phyloP scores from a whole-genome alignment of 2,113 vertebrate genomes.

The Macquaria australasica region DNA sequence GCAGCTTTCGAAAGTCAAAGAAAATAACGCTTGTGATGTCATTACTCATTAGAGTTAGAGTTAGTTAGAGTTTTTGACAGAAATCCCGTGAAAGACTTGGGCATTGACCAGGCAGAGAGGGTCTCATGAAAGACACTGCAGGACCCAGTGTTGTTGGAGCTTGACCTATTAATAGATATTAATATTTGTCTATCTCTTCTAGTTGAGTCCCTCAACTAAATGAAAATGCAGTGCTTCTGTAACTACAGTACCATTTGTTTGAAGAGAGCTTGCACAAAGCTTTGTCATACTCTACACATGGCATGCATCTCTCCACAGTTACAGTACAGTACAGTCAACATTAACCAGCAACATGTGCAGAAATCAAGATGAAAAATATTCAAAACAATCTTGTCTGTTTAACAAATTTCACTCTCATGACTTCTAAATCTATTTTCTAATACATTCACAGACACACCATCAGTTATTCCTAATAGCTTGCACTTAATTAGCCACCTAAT shows the following conservation, averaged over 20 bases:
- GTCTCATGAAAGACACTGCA: not conserved
- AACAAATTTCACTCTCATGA: conserved; percentile 1
- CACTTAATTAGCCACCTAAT: conserved; percentile 36
- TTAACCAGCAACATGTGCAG: not conserved
- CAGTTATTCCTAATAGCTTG: conserved; percentile 32
- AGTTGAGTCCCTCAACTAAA: not conserved
- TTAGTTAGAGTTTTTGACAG: not conserved
- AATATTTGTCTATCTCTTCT: not conserved
- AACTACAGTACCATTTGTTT: not conserved
- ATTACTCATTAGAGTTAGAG: not conserved
- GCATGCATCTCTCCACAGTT: not conserved
- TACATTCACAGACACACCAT: conserved; percentile 9
- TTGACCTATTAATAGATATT: not conserved
- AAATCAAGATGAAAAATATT: not conserved
- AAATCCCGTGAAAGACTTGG: not conserved
- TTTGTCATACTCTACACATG: conserved; percentile 7
- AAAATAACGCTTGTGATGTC: too few relatives aligned
- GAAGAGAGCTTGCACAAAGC: not conserved
- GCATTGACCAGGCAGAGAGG: not conserved
- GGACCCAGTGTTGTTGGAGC: not conserved
- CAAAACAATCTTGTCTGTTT: not conserved
- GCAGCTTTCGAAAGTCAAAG: not conserved
- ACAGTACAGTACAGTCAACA: not conserved
- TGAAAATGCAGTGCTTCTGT: not conserved
- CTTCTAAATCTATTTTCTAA: conserved; percentile 17